Percentiles rank a stretch among this genome's conserved stretches.
These are phyloP conservation scores for Drosophila miranda DNA, from an alignment of 1,140 invertebrate species.

Conservation along the genomic window DNA sequence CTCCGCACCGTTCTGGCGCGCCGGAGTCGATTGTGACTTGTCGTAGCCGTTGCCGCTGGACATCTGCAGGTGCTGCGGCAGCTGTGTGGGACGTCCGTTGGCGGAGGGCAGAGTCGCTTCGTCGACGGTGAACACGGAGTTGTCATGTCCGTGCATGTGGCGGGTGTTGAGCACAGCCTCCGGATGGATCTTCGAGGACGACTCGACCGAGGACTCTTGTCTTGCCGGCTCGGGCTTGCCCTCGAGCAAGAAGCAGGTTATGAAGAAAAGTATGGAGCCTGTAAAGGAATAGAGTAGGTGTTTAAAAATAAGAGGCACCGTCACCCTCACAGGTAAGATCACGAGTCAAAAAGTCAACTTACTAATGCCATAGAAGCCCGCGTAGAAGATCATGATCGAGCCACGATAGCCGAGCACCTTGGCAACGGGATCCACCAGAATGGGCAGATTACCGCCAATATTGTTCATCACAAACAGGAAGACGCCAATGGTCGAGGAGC, in stretches of 20 bases:
- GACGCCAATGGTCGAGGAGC: slow-evolving; percentile 92
- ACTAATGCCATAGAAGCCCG: slow-evolving; percentile 92
- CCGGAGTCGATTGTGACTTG: slow-evolving; percentile 49
- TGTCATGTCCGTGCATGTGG: slow-evolving; percentile 77
- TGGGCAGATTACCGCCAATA: slow-evolving; percentile 94
- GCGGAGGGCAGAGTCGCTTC: slow-evolving; percentile 58
- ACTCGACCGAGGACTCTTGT: slow-evolving; percentile 25
- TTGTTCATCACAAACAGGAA: slow-evolving; percentile 97
- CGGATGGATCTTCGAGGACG: slow-evolving; percentile 44
- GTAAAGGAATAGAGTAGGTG: background rate
- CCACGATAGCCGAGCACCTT: slow-evolving; percentile 91
- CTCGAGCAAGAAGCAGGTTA: slow-evolving; percentile 76
- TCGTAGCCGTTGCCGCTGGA: slow-evolving; percentile 64
- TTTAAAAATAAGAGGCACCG: background rate
- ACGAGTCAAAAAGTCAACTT: slow-evolving; percentile 31
- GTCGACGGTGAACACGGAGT: slow-evolving; percentile 74
- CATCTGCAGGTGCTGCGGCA: slow-evolving; percentile 76
- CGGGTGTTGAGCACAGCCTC: slow-evolving; percentile 59
- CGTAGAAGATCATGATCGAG: slow-evolving; percentile 93
- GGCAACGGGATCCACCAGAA: slow-evolving; percentile 92
- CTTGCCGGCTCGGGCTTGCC: slow-evolving; percentile 48
- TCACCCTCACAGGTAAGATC: background rate
- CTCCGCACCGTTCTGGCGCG: slow-evolving; percentile 61
- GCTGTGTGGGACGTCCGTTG: slow-evolving; percentile 64
- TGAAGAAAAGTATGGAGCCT: slow-evolving; percentile 78